Conservation (phyloP, 1,140 invertebrate species). For the Cydia amplana region DNA sequence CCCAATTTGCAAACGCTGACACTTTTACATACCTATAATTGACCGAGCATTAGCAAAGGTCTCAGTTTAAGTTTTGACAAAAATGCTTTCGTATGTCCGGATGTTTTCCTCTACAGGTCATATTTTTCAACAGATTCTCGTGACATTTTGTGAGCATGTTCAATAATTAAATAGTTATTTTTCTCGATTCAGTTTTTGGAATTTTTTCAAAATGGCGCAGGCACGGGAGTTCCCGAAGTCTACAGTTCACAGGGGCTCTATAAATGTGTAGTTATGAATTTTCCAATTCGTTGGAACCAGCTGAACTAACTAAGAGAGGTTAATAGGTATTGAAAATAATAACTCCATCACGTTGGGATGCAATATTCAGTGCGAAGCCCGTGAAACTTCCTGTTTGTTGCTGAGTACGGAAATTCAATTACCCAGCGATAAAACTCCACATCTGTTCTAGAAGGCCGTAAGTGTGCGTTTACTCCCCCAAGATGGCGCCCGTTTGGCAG, state of each 20-base stretch:
- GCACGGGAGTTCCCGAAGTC: background rate
- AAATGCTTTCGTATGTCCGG: too few species aligned
- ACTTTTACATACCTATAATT: background rate
- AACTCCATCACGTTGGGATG: constrained; percentile 55
- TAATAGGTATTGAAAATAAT: constrained; percentile 64
- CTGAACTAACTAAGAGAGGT: constrained; percentile 35
- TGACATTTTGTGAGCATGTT: too few species aligned
- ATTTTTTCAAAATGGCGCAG: too few species aligned
- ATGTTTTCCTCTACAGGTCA: too few species aligned
- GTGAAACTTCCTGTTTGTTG: constrained; percentile 66
- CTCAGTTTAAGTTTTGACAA: too few species aligned
- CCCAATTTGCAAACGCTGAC: background rate
- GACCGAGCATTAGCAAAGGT: too few species aligned
- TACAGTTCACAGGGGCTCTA: too few species aligned
- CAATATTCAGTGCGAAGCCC: constrained; percentile 59
- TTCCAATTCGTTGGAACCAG: constrained; percentile 19
- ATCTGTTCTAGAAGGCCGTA: constrained; percentile 28
- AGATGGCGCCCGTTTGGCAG: background rate
- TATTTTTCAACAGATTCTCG: too few species aligned
- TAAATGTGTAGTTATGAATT: background rate
- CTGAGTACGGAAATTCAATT: constrained; percentile 70
- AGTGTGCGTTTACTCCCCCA: background rate
- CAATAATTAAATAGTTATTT: too few species aligned
- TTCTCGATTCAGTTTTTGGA: too few species aligned
- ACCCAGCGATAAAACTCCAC: constrained; percentile 63